A percentile compares a stretch with the other conserved stretches of the same genome.
phyloP scores from a whole-genome alignment of 1,140 invertebrate genomes.

The Drosophila leontia region DNA sequence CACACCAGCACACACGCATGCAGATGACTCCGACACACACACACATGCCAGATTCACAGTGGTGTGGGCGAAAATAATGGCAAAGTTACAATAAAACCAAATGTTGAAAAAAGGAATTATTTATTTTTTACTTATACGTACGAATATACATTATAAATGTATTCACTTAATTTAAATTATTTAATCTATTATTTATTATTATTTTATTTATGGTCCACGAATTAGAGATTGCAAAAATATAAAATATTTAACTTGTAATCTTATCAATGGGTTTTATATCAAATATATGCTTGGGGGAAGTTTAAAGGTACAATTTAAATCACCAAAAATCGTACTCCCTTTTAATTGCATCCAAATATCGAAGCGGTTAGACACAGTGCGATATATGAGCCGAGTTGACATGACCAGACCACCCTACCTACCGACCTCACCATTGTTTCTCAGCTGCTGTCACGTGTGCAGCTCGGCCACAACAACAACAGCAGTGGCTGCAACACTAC shows the following conservation, averaged over 20 bases:
- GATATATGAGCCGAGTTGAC: conserved; percentile 17
- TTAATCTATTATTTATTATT: no score
- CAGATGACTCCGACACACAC: conserved; percentile 7
- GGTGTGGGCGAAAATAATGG: background rate
- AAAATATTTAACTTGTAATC: no score
- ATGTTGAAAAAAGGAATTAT: no score
- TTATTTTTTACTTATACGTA: no score
- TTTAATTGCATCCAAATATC: background rate
- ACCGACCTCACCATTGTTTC: conserved; percentile 34
- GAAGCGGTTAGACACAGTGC: conserved; percentile 4
- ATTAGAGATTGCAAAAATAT: no score
- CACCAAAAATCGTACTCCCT: background rate
- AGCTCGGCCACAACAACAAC: conserved; percentile 31
- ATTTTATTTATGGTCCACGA: no score
- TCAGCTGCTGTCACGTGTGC: conserved; percentile 62
- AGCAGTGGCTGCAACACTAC: conserved; percentile 4
- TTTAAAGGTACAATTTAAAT: no score
- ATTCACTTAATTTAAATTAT: no score
- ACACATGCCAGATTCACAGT: conserved; percentile 15
- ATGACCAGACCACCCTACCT: conserved; percentile 14
- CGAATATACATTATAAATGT: no score
- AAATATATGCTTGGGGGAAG: no score
- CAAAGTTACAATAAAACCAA: no score
- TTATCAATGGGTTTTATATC: no score
- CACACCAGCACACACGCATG: conserved; percentile 21